Conservation (phyloP, 2,888 invertebrate genomes). For the Xanthorhoe spadicearia region DNA sequence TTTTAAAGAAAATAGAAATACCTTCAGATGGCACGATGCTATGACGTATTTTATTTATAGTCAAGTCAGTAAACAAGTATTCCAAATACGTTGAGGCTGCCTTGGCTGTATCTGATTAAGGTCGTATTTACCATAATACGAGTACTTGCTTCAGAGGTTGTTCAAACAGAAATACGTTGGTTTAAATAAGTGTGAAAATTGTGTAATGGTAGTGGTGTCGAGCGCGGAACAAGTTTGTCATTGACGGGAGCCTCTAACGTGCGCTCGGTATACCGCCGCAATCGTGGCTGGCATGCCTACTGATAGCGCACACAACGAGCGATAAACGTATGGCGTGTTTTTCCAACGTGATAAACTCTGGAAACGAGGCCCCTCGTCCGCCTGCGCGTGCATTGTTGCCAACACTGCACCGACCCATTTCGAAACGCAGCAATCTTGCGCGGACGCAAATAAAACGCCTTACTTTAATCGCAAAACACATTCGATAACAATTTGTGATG, state of each 20-base stretch:
- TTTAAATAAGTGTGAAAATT: constrained; percentile 38
- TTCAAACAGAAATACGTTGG: constrained; percentile 37
- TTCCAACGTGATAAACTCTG: constrained; percentile 71
- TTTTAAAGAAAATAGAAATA: constrained; percentile 15
- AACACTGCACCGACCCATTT: constrained; percentile 40
- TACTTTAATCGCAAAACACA: constrained; percentile 44
- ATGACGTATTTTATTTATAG: constrained; percentile 23
- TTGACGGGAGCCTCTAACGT: constrained; percentile 47
- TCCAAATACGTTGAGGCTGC: constrained; percentile 37
- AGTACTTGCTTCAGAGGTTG: constrained; percentile 33
- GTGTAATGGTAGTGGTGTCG: constrained; percentile 27
- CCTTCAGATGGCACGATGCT: constrained; percentile 11
- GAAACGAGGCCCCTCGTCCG: constrained; percentile 62
- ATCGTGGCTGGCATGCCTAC: constrained; percentile 51
- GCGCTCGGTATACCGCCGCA: constrained; percentile 40
- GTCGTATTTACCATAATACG: constrained; percentile 42
- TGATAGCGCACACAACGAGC: constrained; percentile 74
- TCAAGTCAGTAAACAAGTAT: constrained; percentile 34
- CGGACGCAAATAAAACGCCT: constrained; percentile 35
- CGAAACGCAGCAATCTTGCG: constrained; percentile 25
- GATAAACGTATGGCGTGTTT: constrained; percentile 77
- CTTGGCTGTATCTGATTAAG: constrained; percentile 34
- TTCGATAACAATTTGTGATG: constrained; percentile 57
- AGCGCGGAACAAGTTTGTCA: constrained; percentile 44
- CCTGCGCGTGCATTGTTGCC: constrained; percentile 39